Conservation (phyloP, 2,797 vertebrate genomes). For the Octomys mimax region DNA sequence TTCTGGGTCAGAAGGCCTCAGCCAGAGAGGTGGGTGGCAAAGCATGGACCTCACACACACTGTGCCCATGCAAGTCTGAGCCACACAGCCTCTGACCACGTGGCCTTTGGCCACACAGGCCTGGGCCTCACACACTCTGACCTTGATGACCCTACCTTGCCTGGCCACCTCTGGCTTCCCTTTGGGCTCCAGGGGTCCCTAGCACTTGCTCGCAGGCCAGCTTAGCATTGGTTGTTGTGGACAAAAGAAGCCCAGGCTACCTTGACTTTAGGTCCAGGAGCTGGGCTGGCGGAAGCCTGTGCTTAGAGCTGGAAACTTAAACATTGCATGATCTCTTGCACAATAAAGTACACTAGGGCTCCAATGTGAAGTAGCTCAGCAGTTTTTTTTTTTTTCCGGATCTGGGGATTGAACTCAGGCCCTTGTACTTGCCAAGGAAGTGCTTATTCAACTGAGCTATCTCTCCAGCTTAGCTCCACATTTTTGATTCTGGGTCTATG, state of each 20-base stretch:
- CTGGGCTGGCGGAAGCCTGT: slow-evolving; percentile 57
- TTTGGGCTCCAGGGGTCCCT: neutral
- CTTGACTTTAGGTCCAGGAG: slow-evolving; percentile 74
- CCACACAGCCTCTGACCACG: neutral
- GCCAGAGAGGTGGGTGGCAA: neutral
- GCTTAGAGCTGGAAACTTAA: slow-evolving; percentile 1
- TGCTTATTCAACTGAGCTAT: too few species aligned
- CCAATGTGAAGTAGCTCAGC: neutral
- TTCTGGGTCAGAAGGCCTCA: slow-evolving; percentile 26
- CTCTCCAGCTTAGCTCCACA: too few species aligned
- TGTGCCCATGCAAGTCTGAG: neutral
- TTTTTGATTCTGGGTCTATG: neutral
- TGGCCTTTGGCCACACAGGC: neutral
- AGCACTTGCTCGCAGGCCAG: neutral
- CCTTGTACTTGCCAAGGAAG: too few species aligned
- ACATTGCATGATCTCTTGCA: neutral
- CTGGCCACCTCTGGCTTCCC: neutral
- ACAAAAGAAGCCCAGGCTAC: slow-evolving; percentile 69
- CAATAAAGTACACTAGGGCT: neutral
- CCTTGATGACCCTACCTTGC: neutral
- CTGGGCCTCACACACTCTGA: neutral
- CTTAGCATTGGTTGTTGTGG: slow-evolving; percentile 71
- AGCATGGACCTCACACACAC: neutral
- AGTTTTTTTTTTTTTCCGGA: neutral
- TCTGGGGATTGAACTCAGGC: too few species aligned